Evolutionary conservation across 2,113 vertebrate genomes (phyloP).

Genomic region (Heteronetta atricapilla): DNA sequence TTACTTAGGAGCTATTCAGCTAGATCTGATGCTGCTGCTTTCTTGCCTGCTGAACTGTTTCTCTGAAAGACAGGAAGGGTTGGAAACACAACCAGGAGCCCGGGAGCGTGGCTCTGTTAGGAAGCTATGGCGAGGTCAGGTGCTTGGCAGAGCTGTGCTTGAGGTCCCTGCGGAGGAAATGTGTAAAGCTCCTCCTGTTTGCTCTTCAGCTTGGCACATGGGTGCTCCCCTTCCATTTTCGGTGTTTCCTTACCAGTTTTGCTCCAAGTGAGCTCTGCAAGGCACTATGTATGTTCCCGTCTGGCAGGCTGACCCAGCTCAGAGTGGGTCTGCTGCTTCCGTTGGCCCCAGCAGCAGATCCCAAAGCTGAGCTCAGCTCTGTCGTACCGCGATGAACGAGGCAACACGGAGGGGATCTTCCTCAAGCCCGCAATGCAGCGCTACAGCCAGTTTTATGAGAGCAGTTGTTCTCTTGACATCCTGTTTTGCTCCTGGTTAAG

Average conservation of each 20-base stretch:
- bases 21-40: background rate
- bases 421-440: background rate
- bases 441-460: background rate
- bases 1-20: slow-evolving; percentile 18
- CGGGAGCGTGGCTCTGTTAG: background rate
- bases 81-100: background rate
- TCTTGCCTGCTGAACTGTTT: background rate
- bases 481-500: background rate
- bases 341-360: fast-evolving
- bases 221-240: background rate
- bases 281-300: background rate
- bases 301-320: background rate
- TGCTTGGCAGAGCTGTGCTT: background rate
- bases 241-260: background rate
- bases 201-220: background rate
- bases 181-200: background rate
- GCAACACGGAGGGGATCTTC: background rate
- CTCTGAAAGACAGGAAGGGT: background rate
- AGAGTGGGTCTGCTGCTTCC: fast-evolving
- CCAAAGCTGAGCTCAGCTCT: background rate
- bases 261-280: background rate
- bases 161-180: fast-evolving
- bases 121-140: background rate
- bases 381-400: background rate
- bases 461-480: fast-evolving